Conservation (phyloP, 2,797 vertebrate species). For the Lophius americanus region DNA sequence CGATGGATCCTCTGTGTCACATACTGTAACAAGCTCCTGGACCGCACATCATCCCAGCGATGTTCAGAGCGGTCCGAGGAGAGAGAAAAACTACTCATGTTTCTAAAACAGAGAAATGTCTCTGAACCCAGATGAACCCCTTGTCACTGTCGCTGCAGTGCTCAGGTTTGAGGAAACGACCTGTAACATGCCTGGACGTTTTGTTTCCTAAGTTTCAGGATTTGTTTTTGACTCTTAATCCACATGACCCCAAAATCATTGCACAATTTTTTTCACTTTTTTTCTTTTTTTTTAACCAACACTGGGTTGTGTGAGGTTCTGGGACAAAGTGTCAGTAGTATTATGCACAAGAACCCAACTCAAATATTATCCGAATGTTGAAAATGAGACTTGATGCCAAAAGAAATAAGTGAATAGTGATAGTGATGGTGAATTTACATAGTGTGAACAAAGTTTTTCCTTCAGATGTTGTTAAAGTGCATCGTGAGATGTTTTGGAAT, state of each 20-base stretch:
- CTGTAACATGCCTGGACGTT: constrained; percentile 53
- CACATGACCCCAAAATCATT: constrained; percentile 80
- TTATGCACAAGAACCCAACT: constrained; percentile 83
- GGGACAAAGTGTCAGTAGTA: constrained; percentile 72
- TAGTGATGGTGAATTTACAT: constrained; percentile 52
- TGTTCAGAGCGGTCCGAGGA: constrained; percentile 39
- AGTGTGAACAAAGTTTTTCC: constrained; percentile 53
- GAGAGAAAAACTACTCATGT: constrained; percentile 35
- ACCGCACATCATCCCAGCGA: constrained; percentile 24
- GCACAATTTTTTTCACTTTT: constrained; percentile 73
- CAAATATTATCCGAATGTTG: constrained; percentile 76
- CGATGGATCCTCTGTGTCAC: constrained; percentile 38
- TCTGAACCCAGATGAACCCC: constrained; percentile 17
- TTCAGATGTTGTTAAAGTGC: constrained; percentile 68
- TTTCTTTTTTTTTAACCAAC: constrained; percentile 69
- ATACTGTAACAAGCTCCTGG: constrained; percentile 28
- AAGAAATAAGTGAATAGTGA: constrained; percentile 61
- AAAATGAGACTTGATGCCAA: constrained; percentile 83
- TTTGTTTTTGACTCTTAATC: constrained; percentile 79
- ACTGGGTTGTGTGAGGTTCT: constrained; percentile 77
- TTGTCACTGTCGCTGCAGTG: constrained; percentile 52
- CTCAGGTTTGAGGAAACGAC: constrained; percentile 53
- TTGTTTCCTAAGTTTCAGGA: constrained; percentile 57
- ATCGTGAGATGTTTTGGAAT: constrained; percentile 71
- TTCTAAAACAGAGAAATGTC: constrained; percentile 33